phyloP scores from a whole-genome alignment of 2,888 invertebrate species.

The Sepiola atlantica region DNA sequence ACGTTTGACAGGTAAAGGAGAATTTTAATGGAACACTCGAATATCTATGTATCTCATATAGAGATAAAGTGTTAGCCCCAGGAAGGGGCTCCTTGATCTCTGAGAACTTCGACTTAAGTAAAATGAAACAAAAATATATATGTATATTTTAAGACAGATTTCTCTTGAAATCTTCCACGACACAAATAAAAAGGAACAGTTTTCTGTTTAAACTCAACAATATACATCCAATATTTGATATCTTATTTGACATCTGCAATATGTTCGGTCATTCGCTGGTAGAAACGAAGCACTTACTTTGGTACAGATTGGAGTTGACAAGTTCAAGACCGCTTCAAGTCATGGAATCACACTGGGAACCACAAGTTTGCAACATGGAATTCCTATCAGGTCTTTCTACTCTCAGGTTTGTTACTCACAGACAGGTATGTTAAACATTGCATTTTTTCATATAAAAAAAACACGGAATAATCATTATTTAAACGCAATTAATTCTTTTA shows the following conservation, averaged over 20 bases:
- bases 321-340: background rate
- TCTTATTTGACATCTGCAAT: background rate
- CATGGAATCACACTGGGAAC: background rate
- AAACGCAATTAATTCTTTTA: background rate
- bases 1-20: too few relatives aligned
- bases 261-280: background rate
- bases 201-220: background rate
- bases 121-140: too few relatives aligned
- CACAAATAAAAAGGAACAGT: background rate
- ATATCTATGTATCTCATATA: too few relatives aligned
- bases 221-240: background rate
- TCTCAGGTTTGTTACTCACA: background rate
- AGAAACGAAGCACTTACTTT: background rate
- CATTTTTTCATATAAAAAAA: background rate
- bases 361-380: background rate
- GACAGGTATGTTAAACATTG: background rate
- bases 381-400: background rate
- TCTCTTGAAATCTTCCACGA: too few relatives aligned
- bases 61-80: too few relatives aligned
- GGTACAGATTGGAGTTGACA: background rate
- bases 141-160: too few relatives aligned
- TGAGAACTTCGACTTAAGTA: too few relatives aligned
- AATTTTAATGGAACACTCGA: too few relatives aligned
- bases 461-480: background rate
- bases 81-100: too few relatives aligned